A percentile compares a stretch with the other conserved stretches of the same genome.
Evolutionary conservation across 2,888 invertebrate genomes (phyloP).

Genomic region (Autographa gamma): DNA sequence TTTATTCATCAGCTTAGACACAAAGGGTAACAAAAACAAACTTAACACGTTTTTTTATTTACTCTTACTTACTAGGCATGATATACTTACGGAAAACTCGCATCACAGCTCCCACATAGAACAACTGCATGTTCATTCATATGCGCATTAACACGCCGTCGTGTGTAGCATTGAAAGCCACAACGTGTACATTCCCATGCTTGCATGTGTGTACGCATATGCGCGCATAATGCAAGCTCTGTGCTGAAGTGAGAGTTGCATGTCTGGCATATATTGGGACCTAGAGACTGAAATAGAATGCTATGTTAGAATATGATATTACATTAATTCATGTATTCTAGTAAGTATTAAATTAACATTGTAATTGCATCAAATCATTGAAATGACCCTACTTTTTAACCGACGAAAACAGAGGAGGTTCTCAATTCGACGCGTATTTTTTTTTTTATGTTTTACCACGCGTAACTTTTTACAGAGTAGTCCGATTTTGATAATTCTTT

Average conservation of each 20-base stretch:
- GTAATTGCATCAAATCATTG: no score
- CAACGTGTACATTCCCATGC: conserved; percentile 36
- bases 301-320: background rate
- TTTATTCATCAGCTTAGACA: no score
- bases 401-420: no score
- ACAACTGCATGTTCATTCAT: conserved; percentile 30
- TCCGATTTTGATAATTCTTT: no score
- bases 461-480: no score
- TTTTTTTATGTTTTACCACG: no score
- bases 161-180: conserved; percentile 33
- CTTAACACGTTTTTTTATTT: no score
- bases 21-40: no score
- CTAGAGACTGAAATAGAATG: conserved; percentile 23
- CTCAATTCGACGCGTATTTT: no score
- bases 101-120: conserved; percentile 34
- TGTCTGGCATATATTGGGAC: conserved; percentile 20
- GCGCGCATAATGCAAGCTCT: conserved; percentile 7
- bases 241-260: conserved; percentile 23
- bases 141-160: conserved; percentile 36
- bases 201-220: conserved; percentile 4
- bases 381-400: no score
- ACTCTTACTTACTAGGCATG: no score
- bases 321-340: background rate
- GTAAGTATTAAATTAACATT: no score
- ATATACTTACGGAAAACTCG: conserved; percentile 37